Percentiles rank a stretch among this genome's conserved stretches.
Conservation (phyloP, 2,888 invertebrate genomes). For the Xanthorhoe designata region DNA sequence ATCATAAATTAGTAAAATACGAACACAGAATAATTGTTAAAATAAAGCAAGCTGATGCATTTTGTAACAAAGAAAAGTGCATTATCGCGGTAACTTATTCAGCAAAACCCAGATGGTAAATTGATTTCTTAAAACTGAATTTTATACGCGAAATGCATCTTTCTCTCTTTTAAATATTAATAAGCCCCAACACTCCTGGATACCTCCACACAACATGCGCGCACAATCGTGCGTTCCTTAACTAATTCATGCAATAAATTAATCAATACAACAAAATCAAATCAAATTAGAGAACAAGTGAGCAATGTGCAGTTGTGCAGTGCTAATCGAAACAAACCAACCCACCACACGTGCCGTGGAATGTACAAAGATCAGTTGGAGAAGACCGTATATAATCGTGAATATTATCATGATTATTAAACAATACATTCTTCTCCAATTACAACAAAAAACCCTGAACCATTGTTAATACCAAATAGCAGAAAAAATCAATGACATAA, state of each 20-base stretch:
- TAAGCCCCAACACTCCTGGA: slow-evolving; percentile 55
- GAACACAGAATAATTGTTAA: slow-evolving; percentile 8
- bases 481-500: slow-evolving; percentile 18
- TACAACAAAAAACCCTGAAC: slow-evolving; percentile 9
- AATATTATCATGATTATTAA: background rate
- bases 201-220: slow-evolving; percentile 48
- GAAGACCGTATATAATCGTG: slow-evolving; percentile 13
- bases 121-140: slow-evolving; percentile 21
- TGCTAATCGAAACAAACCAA: slow-evolving; percentile 17
- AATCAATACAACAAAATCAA: slow-evolving; percentile 70
- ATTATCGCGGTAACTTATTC: slow-evolving; percentile 23
- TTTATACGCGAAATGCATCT: slow-evolving; percentile 28
- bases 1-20: slow-evolving; percentile 2
- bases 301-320: slow-evolving; percentile 44
- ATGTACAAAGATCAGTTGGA: slow-evolving; percentile 17
- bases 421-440: slow-evolving; percentile 23
- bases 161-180: slow-evolving; percentile 17
- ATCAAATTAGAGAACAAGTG: slow-evolving; percentile 46
- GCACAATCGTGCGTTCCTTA: slow-evolving; percentile 50
- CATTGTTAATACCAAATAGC: slow-evolving; percentile 1
- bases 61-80: slow-evolving; percentile 22
- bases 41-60: slow-evolving; percentile 11
- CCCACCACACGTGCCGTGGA: slow-evolving; percentile 3
- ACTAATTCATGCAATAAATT: slow-evolving; percentile 75
- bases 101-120: slow-evolving; percentile 24